A percentile compares a stretch with the other conserved stretches of the same genome.
Evolutionary conservation across 2,113 vertebrate genomes (phyloP).

Genomic region (Symphodus melops): DNA sequence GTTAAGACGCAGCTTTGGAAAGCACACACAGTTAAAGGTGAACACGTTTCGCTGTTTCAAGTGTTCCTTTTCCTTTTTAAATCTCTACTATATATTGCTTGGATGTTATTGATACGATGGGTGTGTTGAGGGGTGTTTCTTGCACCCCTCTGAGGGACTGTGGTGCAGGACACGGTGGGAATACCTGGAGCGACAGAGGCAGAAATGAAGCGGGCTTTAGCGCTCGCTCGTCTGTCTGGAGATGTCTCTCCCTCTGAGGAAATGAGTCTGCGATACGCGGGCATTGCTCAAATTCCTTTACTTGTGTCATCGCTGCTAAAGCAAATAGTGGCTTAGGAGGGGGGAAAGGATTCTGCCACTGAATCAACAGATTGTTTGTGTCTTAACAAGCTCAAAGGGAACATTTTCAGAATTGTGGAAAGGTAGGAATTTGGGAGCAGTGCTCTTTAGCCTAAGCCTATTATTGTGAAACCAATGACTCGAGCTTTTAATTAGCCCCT

Average conservation of each 20-base stretch:
- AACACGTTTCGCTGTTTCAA: no score
- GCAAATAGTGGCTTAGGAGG: constrained; percentile 74
- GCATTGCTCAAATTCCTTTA: constrained; percentile 79
- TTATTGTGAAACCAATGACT: constrained; percentile 13
- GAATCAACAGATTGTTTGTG: constrained; percentile 76
- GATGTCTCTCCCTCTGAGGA: constrained; percentile 57
- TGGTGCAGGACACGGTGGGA: constrained; percentile 68
- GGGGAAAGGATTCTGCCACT: constrained; percentile 61
- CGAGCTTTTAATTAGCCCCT: neutral
- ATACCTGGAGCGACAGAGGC: constrained; percentile 40
- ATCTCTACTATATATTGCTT: neutral
- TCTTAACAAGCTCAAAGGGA: constrained; percentile 63
- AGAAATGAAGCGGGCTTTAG: constrained; percentile 46
- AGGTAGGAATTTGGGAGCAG: constrained; percentile 59
- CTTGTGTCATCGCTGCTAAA: constrained; percentile 75
- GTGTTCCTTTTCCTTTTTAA: no score
- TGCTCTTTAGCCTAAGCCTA: constrained; percentile 17
- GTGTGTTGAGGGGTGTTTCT: neutral
- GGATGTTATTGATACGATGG: neutral
- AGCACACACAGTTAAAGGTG: no score
- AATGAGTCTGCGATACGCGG: constrained; percentile 67
- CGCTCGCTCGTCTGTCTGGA: constrained; percentile 60
- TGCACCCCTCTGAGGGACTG: constrained; percentile 21
- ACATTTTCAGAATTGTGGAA: constrained; percentile 62
- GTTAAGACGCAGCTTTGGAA: no score